Evolutionary conservation across 2,888 invertebrate genomes (phyloP).

Genomic region (Epirrhoe tristata): DNA sequence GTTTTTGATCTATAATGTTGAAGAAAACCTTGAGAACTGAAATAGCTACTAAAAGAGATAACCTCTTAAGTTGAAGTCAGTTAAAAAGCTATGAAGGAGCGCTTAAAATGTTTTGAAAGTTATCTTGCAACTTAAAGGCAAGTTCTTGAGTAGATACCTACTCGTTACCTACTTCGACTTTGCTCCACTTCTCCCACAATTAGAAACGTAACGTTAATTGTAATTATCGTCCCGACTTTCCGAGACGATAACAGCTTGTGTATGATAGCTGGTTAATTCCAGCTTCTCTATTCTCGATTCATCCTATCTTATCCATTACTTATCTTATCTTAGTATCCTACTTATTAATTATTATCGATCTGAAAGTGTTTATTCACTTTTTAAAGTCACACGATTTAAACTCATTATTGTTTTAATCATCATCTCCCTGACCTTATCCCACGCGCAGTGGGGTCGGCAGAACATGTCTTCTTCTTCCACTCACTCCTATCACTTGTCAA

Average conservation of each 20-base stretch:
- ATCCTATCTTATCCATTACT: no score
- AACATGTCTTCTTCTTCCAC: no score
- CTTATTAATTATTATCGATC: no score
- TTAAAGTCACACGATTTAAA: no score
- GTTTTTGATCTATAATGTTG: no score
- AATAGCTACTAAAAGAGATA: neutral
- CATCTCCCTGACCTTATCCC: no score
- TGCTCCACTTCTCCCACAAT: conserved; percentile 44
- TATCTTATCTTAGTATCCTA: no score
- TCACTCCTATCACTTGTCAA: no score
- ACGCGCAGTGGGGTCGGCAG: no score
- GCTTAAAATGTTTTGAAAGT: conserved; percentile 23
- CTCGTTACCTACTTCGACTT: conserved; percentile 13
- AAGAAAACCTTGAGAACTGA: neutral
- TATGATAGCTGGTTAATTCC: conserved; percentile 12
- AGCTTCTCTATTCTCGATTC: neutral
- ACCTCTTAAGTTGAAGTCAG: neutral
- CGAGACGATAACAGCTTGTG: conserved; percentile 35
- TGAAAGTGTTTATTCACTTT: no score
- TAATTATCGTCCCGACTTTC: conserved; percentile 41
- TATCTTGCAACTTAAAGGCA: conserved; percentile 13
- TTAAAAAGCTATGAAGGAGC: neutral
- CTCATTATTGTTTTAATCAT: no score
- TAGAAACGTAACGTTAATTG: conserved; percentile 45
- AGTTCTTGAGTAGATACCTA: conserved; percentile 14